phyloP scores from a whole-genome alignment of 2,888 invertebrate species.

The Xestia sexstrigata region DNA sequence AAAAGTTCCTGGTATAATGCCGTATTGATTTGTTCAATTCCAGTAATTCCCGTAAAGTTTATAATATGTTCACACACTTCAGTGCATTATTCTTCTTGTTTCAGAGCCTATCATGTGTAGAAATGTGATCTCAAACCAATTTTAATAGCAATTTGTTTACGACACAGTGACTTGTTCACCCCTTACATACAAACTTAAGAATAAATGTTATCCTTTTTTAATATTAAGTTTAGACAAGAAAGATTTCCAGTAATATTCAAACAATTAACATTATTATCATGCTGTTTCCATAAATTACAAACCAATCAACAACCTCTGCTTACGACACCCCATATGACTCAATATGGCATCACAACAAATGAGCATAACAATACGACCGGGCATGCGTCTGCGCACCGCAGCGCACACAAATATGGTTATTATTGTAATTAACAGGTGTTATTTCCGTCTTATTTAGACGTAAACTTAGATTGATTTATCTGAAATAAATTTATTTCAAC shows the following conservation, averaged over 20 bases:
- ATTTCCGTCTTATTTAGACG: constrained; percentile 39
- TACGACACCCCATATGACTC: constrained; percentile 28
- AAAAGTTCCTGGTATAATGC: too few species aligned
- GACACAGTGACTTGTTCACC: too few species aligned
- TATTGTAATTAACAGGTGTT: constrained; percentile 55
- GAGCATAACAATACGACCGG: constrained; percentile 43
- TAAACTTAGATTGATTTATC: constrained; percentile 3
- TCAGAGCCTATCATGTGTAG: too few species aligned
- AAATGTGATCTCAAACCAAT: too few species aligned
- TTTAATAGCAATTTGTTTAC: too few species aligned
- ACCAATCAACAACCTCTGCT: constrained; percentile 10
- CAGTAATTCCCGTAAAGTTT: too few species aligned
- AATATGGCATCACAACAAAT: constrained; percentile 46
- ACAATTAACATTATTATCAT: background rate
- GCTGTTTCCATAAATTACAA: background rate
- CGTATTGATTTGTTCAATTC: too few species aligned
- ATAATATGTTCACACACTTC: too few species aligned
- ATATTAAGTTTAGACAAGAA: background rate
- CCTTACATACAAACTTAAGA: too few species aligned
- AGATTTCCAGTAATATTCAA: background rate
- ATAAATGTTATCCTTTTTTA: too few species aligned
- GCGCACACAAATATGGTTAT: constrained; percentile 55
- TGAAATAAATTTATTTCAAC: background rate
- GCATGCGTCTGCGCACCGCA: constrained; percentile 37
- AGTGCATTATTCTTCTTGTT: too few species aligned